These are phyloP conservation scores for Gortyna flavago DNA, from an alignment of 2,888 invertebrate genomes.

Conservation along the genomic window DNA sequence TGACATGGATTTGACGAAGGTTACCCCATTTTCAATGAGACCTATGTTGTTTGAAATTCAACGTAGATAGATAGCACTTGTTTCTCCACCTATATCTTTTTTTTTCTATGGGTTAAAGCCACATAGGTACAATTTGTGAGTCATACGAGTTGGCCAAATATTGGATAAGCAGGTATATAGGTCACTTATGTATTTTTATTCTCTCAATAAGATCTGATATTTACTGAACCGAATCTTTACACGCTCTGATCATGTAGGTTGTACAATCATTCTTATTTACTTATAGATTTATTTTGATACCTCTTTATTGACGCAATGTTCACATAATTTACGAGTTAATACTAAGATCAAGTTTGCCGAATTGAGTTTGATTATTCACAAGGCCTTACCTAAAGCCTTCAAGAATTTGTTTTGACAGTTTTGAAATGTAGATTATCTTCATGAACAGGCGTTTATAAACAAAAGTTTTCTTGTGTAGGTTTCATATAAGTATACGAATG, in stretches of 20 bases:
- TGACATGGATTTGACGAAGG: constrained; percentile 73
- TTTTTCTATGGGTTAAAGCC: neutral
- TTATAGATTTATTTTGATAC: neutral
- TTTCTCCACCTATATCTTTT: constrained; percentile 19
- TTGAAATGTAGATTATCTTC: constrained; percentile 24
- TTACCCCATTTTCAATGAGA: constrained; percentile 56
- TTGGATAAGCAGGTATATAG: neutral
- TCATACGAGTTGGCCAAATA: constrained; percentile 26
- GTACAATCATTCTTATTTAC: constrained; percentile 4
- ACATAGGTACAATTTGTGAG: constrained; percentile 1
- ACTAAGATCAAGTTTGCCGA: neutral
- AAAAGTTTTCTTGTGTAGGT: constrained; percentile 11
- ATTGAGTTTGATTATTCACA: constrained; percentile 12
- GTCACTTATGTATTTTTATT: constrained; percentile 8
- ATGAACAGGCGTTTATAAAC: constrained; percentile 15
- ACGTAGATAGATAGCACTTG: constrained; percentile 36
- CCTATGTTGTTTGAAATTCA: constrained; percentile 54
- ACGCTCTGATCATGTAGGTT: constrained; percentile 6
- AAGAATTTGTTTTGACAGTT: constrained; percentile 38
- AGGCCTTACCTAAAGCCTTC: neutral
- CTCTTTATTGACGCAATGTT: neutral
- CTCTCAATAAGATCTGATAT: neutral
- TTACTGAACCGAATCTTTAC: constrained; percentile 19
- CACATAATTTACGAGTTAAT: neutral
- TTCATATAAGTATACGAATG: neutral